phyloP scores from a whole-genome alignment of 2,888 invertebrate genomes.

The Eulithis testata region DNA sequence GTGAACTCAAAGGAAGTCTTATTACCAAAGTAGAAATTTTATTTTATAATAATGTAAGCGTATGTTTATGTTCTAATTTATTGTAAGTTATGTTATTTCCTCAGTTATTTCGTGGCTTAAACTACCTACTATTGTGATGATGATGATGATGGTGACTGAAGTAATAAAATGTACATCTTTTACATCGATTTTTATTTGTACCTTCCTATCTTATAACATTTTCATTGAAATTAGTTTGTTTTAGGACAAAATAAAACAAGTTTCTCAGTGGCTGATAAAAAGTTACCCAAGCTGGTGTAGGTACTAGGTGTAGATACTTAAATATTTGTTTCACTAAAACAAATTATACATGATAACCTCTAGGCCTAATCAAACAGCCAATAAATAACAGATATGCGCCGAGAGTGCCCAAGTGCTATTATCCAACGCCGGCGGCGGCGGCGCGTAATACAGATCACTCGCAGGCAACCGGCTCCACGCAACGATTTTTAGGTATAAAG shows the following conservation, averaged over 20 bases:
- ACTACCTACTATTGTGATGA: background rate
- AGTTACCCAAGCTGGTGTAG: too few species aligned
- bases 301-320: too few species aligned
- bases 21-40: conserved; percentile 28
- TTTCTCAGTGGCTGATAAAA: too few species aligned
- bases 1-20: conserved; percentile 6
- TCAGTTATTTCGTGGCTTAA: conserved; percentile 9
- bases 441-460: background rate
- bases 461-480: background rate
- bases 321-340: too few species aligned
- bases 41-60: conserved; percentile 19
- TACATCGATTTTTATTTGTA: conserved; percentile 1
- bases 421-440: background rate
- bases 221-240: too few species aligned
- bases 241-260: too few species aligned
- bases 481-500: background rate
- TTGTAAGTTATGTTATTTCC: conserved; percentile 20
- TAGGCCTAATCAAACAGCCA: conserved; percentile 10
- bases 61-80: conserved; percentile 29
- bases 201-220: too few species aligned
- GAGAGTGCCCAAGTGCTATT: background rate
- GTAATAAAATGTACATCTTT: conserved; percentile 21
- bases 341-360: conserved; percentile 10
- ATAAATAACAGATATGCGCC: conserved; percentile 11
- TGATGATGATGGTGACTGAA: conserved; percentile 15